Evolutionary conservation across 2,113 vertebrate species (phyloP).

Genomic region (Nestor notabilis): DNA sequence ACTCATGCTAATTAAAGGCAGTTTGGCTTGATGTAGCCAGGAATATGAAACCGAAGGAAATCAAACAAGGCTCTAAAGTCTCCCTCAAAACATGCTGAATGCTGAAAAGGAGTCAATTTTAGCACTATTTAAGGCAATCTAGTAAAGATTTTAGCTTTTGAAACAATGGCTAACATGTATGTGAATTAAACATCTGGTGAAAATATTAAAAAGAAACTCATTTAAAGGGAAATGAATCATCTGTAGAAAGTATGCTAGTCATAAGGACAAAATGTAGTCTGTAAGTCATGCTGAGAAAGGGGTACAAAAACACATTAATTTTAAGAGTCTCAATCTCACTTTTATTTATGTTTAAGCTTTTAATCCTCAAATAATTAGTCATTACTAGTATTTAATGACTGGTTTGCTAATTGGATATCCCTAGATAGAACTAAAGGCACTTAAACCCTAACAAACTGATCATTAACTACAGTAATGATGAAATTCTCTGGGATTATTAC

Average conservation of each 20-base stretch:
- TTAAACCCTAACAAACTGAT: conserved; percentile 69
- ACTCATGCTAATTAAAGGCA: not conserved
- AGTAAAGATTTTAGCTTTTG: not conserved
- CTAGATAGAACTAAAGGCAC: conserved; percentile 64
- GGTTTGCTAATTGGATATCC: conserved; percentile 72
- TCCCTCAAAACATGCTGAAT: not conserved
- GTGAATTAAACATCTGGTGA: conserved; percentile 59
- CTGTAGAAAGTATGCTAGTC: conserved; percentile 39
- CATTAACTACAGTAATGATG: conserved; percentile 74
- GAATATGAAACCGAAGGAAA: not conserved
- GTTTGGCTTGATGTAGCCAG: not conserved
- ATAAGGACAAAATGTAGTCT: conserved; percentile 21
- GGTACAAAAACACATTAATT: conserved; percentile 51
- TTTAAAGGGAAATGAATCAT: conserved; percentile 19
- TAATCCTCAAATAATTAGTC: conserved; percentile 75
- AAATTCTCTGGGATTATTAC: conserved; percentile 71
- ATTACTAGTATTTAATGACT: conserved; percentile 74
- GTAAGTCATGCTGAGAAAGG: conserved; percentile 33
- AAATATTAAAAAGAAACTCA: conserved; percentile 21
- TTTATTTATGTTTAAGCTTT: conserved; percentile 78
- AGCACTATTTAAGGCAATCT: not conserved
- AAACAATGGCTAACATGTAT: conserved; percentile 16
- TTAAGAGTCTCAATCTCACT: conserved; percentile 62
- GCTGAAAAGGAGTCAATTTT: not conserved
- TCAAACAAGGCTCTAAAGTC: not conserved